These are phyloP conservation scores for Rhabdomys dilectus DNA, from an alignment of 2,113 vertebrate genomes.

Conservation along the genomic window DNA sequence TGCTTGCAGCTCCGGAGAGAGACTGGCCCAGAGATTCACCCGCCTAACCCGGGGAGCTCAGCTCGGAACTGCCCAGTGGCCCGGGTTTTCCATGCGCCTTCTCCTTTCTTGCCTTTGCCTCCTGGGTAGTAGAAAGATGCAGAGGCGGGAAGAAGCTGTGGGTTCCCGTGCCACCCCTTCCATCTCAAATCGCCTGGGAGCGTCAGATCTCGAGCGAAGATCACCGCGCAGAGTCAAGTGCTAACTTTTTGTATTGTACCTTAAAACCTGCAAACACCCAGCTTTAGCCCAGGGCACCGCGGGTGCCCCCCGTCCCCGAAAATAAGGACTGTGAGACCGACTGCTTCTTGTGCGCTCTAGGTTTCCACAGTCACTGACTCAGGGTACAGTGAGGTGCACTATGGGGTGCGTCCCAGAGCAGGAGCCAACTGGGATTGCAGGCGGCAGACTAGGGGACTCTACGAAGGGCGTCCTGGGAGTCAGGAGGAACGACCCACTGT, in stretches of 20 bases:
- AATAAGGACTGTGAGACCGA: background rate
- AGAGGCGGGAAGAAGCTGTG: slow-evolving; percentile 64
- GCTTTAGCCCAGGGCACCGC: background rate
- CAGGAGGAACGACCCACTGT: background rate
- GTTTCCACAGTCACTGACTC: background rate
- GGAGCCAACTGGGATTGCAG: fast-evolving
- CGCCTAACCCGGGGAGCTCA: background rate
- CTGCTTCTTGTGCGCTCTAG: background rate
- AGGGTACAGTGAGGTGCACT: background rate
- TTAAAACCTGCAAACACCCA: background rate
- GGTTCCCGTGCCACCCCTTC: background rate
- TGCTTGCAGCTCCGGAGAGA: fast-evolving
- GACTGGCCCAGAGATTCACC: background rate
- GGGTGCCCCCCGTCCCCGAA: background rate
- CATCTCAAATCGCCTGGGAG: no score
- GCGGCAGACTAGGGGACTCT: background rate
- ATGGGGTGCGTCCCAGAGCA: background rate
- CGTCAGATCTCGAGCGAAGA: background rate
- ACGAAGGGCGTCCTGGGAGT: background rate
- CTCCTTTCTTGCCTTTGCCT: slow-evolving; percentile 14
- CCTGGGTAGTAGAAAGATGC: slow-evolving; percentile 62
- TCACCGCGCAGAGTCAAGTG: background rate
- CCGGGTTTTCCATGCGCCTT: background rate
- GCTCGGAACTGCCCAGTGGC: background rate
- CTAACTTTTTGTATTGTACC: background rate